These are phyloP conservation scores for Eristalis arbustorum DNA, from an alignment of 2,888 invertebrate genomes.

Conservation along the genomic window DNA sequence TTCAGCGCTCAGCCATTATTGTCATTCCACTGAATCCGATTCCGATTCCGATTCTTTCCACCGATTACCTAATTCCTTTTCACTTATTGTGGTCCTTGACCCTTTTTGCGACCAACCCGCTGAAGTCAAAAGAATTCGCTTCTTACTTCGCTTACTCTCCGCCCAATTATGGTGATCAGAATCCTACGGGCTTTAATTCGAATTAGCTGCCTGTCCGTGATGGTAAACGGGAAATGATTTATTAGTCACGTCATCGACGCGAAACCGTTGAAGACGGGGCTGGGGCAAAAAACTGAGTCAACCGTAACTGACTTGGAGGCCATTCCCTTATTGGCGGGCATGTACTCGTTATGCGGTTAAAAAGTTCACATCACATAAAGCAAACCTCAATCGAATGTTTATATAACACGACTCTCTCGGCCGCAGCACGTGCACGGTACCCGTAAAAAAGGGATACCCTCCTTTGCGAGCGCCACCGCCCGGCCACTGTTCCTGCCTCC, in stretches of 20 bases:
- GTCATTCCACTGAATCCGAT: conserved; percentile 15
- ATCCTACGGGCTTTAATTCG: not conserved
- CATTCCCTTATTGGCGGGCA: not conserved
- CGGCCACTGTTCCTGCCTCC: not conserved
- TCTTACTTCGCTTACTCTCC: not conserved
- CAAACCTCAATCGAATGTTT: conserved; percentile 49
- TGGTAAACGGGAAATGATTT: not conserved
- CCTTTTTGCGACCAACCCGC: conserved; percentile 3
- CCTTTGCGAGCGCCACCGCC: not conserved
- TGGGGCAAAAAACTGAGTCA: not conserved
- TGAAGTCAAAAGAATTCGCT: conserved; percentile 14
- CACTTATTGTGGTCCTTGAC: conserved; percentile 9
- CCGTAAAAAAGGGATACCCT: conserved; percentile 24
- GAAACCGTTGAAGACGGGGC: not conserved
- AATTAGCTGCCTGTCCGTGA: not conserved
- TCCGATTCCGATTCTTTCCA: conserved; percentile 13
- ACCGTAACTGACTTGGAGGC: not conserved
- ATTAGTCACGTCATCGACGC: not conserved
- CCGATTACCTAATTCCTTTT: conserved; percentile 38
- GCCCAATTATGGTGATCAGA: conserved; percentile 1
- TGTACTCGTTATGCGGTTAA: not conserved
- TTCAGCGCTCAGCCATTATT: conserved; percentile 17
- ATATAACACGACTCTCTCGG: conserved; percentile 39
- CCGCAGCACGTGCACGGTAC: conserved; percentile 56
- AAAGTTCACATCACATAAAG: conserved; percentile 11